Conservation (phyloP, 2,888 invertebrate genomes). For the Acronicta alni region DNA sequence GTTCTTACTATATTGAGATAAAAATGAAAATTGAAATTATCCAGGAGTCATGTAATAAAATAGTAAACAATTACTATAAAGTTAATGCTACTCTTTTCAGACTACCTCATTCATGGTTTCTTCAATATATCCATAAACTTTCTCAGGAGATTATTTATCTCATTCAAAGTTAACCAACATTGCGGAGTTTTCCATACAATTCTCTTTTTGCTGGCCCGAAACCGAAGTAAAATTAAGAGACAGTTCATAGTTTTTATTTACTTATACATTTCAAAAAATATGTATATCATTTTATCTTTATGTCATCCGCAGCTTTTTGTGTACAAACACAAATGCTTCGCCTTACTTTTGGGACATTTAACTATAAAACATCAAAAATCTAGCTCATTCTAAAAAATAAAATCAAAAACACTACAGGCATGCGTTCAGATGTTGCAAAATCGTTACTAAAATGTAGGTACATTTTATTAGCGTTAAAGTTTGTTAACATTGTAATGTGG, state of each 20-base stretch:
- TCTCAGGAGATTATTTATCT: neutral
- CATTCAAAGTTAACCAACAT: neutral
- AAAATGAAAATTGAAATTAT: too few relatives aligned
- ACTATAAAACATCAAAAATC: slow-evolving; percentile 84
- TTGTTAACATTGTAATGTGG: too few relatives aligned
- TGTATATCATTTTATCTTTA: slow-evolving; percentile 64
- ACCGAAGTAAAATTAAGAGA: slow-evolving; percentile 62
- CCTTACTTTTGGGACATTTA: slow-evolving; percentile 67
- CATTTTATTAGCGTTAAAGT: too few relatives aligned
- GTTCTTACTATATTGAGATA: too few relatives aligned
- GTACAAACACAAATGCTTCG: slow-evolving; percentile 76
- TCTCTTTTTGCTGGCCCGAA: slow-evolving; percentile 52
- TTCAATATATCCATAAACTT: too few relatives aligned
- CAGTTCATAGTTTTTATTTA: slow-evolving; percentile 69
- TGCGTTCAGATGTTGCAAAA: slow-evolving; percentile 51
- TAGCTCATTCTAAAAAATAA: slow-evolving; percentile 82
- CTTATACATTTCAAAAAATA: slow-evolving; percentile 86
- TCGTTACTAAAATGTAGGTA: neutral
- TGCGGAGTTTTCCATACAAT: neutral
- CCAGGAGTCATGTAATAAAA: too few relatives aligned
- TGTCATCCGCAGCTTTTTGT: slow-evolving; percentile 65
- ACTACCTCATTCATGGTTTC: too few relatives aligned
- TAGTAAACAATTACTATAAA: too few relatives aligned
- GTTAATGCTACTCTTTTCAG: too few relatives aligned
- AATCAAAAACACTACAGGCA: slow-evolving; percentile 55